Percentiles rank a stretch among this genome's conserved stretches.
phyloP scores from a whole-genome alignment of 2,888 invertebrate genomes.

The Callinectes sapidus region DNA sequence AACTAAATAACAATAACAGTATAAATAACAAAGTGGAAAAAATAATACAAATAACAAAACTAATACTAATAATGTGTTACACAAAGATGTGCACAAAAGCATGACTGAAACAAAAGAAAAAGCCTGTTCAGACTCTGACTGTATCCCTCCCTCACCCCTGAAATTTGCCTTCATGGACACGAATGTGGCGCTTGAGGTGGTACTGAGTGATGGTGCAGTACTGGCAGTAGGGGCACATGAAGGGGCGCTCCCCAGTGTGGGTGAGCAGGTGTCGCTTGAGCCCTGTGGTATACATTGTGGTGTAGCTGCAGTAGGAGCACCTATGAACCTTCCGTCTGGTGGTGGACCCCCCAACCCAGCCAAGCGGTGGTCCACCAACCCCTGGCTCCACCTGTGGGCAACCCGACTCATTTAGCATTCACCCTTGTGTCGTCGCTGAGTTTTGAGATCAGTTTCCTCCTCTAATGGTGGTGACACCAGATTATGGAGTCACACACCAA shows the following conservation, averaged over 20 bases:
- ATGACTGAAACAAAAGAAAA: background rate
- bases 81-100: background rate
- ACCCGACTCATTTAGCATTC: constrained; percentile 29
- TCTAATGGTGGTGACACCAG: background rate
- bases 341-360: background rate
- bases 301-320: constrained; percentile 56
- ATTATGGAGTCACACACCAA: background rate
- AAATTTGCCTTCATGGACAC: constrained; percentile 11
- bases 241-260: constrained; percentile 71
- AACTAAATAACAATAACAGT: background rate
- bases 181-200: constrained; percentile 51
- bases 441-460: background rate
- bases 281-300: constrained; percentile 59
- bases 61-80: background rate
- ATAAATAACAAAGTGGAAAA: too few relatives aligned
- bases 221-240: constrained; percentile 54
- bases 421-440: background rate
- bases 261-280: constrained; percentile 68
- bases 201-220: constrained; percentile 50
- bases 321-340: constrained; percentile 50
- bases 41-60: background rate
- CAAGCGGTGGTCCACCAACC: constrained; percentile 38
- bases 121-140: background rate
- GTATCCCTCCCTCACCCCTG: background rate
- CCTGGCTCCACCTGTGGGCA: constrained; percentile 59